Conservation (phyloP, 2,797 vertebrate species). For the Premnoplex brunnescens region DNA sequence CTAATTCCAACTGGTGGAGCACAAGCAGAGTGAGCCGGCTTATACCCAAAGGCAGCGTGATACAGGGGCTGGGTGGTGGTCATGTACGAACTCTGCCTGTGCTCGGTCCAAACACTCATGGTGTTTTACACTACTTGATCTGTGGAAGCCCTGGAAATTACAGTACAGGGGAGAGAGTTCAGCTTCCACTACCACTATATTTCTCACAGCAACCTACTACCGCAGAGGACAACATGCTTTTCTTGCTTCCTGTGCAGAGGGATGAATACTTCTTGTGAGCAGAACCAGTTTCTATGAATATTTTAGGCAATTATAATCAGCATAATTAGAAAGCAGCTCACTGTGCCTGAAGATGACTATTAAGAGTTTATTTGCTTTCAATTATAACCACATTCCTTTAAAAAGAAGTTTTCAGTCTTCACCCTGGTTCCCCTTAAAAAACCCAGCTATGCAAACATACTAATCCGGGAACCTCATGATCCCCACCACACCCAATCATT, state of each 20-base stretch:
- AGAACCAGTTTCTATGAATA: conserved; percentile 18
- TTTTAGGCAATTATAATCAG: conserved; percentile 29
- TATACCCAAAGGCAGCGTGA: neutral
- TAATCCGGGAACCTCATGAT: neutral
- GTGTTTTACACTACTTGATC: neutral
- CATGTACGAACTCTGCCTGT: neutral
- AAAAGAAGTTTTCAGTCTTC: conserved; percentile 46
- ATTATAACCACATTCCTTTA: conserved; percentile 39
- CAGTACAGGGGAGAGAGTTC: neutral
- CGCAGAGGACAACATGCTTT: neutral
- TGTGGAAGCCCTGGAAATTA: neutral
- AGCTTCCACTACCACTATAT: neutral
- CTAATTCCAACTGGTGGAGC: neutral
- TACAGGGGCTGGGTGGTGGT: fast-evolving
- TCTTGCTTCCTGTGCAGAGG: neutral
- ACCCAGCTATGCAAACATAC: conserved; percentile 43
- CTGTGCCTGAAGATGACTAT: neutral
- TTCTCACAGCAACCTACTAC: neutral
- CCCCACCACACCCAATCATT: conserved; percentile 52
- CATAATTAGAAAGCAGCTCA: conserved; percentile 19
- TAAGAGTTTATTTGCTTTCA: conserved; percentile 53
- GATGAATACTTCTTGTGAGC: neutral
- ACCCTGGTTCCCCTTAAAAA: conserved; percentile 23
- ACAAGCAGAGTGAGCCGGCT: fast-evolving
- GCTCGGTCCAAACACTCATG: neutral